Conservation (phyloP, 2,888 invertebrate species). For the Theretra japonica region DNA sequence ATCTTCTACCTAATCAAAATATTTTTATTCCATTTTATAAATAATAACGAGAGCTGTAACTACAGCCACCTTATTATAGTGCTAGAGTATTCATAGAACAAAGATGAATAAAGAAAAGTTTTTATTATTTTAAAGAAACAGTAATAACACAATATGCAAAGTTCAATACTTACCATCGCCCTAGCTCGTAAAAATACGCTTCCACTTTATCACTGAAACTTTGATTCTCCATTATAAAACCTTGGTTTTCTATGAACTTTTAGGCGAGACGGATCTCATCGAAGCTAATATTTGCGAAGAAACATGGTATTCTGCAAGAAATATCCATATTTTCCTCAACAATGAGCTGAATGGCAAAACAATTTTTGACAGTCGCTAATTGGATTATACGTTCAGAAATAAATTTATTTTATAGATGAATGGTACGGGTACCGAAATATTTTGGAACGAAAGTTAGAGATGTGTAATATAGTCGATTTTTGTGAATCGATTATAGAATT, state of each 20-base stretch:
- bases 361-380: slow-evolving; percentile 32
- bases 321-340: slow-evolving; percentile 43
- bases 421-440: neutral
- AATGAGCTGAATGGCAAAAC: slow-evolving; percentile 45
- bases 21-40: too few relatives aligned
- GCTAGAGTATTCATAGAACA: neutral
- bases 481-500: too few relatives aligned
- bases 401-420: neutral
- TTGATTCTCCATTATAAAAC: slow-evolving; percentile 64
- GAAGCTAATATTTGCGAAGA: neutral
- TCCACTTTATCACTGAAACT: slow-evolving; percentile 88
- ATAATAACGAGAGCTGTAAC: too few relatives aligned
- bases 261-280: slow-evolving; percentile 3
- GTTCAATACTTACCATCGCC: slow-evolving; percentile 86
- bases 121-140: neutral
- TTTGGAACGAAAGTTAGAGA: neutral
- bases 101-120: neutral
- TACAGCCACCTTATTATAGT: too few relatives aligned
- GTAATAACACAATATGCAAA: neutral
- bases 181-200: slow-evolving; percentile 87
- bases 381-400: slow-evolving; percentile 33
- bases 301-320: slow-evolving; percentile 34
- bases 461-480: too few relatives aligned
- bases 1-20: too few relatives aligned
- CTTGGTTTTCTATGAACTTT: neutral